phyloP scores from a whole-genome alignment of 2,113 vertebrate species.

The Nesoenas mayeri region DNA sequence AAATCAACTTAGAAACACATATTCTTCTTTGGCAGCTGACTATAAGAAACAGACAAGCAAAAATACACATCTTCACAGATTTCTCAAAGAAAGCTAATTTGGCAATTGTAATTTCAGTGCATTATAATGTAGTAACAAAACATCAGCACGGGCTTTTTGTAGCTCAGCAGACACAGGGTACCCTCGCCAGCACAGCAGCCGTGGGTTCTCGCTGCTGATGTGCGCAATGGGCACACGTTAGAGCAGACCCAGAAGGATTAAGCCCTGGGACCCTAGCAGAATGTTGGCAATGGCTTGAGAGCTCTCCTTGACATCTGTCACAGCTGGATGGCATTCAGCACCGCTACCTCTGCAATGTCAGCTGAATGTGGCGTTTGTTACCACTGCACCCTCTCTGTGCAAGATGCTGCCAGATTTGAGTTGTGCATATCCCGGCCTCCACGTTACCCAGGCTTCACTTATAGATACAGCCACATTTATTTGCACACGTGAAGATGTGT shows the following conservation, averaged over 20 bases:
- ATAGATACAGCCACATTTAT: neutral
- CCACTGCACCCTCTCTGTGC: too few species aligned
- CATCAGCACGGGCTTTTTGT: neutral
- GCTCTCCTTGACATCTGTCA: neutral
- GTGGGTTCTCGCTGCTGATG: too few species aligned
- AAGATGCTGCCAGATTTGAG: neutral
- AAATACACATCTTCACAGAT: neutral
- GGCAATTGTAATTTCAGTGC: neutral
- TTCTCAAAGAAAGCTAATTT: neutral
- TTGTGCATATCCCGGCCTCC: rapidly evolving
- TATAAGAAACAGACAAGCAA: neutral
- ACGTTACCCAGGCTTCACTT: rapidly evolving
- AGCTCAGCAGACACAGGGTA: neutral
- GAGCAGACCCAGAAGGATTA: neutral
- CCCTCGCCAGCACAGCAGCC: neutral
- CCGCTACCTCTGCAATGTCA: neutral
- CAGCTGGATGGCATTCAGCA: neutral
- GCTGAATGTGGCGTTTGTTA: too few species aligned
- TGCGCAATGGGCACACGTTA: rapidly evolving
- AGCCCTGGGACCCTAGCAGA: neutral
- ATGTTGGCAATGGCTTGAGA: neutral
- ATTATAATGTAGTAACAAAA: neutral
- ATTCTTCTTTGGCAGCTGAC: neutral
- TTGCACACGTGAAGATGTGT: rapidly evolving
- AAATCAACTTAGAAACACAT: neutral